Percentiles rank a stretch among this genome's conserved stretches.
Evolutionary conservation across 2,113 vertebrate species (phyloP).

Genomic region (Rhabdomys dilectus): DNA sequence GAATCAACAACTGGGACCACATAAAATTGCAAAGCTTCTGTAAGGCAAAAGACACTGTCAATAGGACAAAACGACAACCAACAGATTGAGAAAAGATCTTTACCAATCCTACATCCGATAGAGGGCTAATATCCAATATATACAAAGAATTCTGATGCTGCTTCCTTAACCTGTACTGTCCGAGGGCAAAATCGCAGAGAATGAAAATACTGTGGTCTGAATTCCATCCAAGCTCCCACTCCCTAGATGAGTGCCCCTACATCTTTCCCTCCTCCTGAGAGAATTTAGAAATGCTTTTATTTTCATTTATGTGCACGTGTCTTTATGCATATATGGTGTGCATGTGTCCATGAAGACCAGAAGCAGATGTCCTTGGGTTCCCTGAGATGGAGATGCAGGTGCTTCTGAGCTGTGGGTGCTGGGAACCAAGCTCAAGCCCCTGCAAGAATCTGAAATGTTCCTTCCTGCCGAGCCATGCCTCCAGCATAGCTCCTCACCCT

Average conservation of each 20-base stretch:
- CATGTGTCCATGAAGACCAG: neutral
- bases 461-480: too few species aligned
- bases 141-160: neutral
- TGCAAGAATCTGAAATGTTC: too few species aligned
- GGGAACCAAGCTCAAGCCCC: neutral
- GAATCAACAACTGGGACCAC: too few species aligned
- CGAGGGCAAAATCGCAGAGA: neutral
- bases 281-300: neutral
- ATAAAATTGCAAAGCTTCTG: too few species aligned
- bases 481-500: neutral
- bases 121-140: too few species aligned
- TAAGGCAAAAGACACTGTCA: too few species aligned
- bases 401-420: neutral
- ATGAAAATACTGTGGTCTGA: neutral
- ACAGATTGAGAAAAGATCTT: too few species aligned
- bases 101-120: too few species aligned
- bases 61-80: too few species aligned
- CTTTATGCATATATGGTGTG: too few species aligned
- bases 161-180: neutral
- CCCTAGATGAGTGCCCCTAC: rapidly evolving
- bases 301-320: neutral
- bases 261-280: too few species aligned
- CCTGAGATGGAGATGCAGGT: neutral
- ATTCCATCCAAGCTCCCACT: neutral
- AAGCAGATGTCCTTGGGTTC: neutral